phyloP scores from a whole-genome alignment of 2,113 vertebrate species.

The Galemys pyrenaicus region DNA sequence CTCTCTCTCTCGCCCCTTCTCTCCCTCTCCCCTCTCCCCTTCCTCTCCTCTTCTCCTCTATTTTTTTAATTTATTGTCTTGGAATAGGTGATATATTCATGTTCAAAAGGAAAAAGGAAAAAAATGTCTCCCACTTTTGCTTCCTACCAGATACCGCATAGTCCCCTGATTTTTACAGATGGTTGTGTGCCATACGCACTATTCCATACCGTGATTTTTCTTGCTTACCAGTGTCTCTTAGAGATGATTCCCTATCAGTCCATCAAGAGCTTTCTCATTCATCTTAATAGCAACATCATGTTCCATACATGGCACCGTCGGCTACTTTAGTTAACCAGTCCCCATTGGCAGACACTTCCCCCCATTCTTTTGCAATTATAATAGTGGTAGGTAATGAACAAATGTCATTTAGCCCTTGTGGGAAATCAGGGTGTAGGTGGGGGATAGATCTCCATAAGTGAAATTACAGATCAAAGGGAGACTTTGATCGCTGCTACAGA shows the following conservation, averaged over 20 bases:
- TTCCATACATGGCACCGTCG: not conserved
- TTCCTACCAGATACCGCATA: not conserved
- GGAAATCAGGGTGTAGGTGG: not conserved
- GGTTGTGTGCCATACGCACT: not conserved
- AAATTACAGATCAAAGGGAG: not conserved
- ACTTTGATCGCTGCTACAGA: not conserved
- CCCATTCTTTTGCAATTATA: not conserved
- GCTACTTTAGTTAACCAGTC: not conserved
- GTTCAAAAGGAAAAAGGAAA: constrained; percentile 8
- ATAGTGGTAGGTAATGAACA: not conserved
- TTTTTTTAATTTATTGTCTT: constrained; percentile 33
- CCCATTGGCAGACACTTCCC: not conserved
- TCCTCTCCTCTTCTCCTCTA: too few species aligned
- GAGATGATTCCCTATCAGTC: not conserved
- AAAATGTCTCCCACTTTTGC: not conserved
- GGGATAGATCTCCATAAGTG: not conserved
- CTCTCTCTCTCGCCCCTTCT: too few species aligned
- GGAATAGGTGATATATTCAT: constrained; percentile 11
- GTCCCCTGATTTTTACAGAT: not conserved
- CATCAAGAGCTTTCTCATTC: not conserved
- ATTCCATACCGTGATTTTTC: constrained; percentile 6
- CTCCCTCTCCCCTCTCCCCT: too few species aligned
- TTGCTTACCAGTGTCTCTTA: not conserved
- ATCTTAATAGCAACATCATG: not conserved
- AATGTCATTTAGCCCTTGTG: not conserved